Percentiles rank a stretch among this genome's conserved stretches.
Evolutionary conservation across 2,797 vertebrate genomes (phyloP).

Genomic region (Chlorospingus flavigularis): DNA sequence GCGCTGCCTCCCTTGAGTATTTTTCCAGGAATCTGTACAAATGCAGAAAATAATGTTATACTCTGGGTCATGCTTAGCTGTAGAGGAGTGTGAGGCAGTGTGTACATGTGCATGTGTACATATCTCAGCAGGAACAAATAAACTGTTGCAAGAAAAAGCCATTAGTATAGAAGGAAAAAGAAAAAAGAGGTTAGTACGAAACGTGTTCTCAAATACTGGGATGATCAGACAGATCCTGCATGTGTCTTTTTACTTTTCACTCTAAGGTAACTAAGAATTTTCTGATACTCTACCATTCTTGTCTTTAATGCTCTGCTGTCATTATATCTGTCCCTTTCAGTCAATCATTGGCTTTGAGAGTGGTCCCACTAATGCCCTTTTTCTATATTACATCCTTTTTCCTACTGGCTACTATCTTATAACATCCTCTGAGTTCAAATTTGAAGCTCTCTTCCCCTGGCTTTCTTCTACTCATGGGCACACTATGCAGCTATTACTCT

Average conservation of each 20-base stretch:
- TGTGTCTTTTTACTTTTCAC: not conserved
- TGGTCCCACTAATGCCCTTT: not conserved
- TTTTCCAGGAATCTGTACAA: conserved; percentile 16
- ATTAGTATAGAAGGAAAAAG: fast-evolving
- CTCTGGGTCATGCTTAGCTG: not conserved
- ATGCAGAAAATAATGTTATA: not conserved
- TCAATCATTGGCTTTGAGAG: not conserved
- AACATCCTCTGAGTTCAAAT: not conserved
- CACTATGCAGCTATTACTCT: not conserved
- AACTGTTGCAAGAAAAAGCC: not conserved
- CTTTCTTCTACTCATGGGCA: not conserved
- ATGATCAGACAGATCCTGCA: not conserved
- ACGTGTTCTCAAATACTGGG: not conserved
- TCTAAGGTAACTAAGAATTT: not conserved
- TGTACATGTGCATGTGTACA: not conserved
- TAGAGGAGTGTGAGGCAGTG: not conserved
- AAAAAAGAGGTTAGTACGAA: not conserved
- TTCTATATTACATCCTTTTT: not conserved
- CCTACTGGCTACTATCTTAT: not conserved
- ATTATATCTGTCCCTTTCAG: not conserved
- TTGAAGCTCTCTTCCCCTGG: not conserved
- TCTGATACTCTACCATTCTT: not conserved
- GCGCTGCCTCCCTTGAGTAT: not conserved
- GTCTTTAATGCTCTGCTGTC: not conserved
- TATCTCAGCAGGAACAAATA: not conserved